phyloP scores from a whole-genome alignment of 2,113 vertebrate genomes.

The Oreochromis aureus region DNA sequence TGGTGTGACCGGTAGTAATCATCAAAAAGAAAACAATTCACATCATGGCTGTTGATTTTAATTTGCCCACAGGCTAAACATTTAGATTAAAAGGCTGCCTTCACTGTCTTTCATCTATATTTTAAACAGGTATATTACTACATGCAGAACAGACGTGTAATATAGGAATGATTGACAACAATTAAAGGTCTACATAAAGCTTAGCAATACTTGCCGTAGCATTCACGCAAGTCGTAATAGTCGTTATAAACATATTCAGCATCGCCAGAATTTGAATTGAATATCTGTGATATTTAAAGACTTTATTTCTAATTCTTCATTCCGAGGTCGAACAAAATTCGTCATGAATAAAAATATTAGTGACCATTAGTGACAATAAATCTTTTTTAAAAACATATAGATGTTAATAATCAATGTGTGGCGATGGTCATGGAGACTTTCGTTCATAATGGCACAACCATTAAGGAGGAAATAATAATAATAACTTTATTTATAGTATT shows the following conservation, averaged over 20 bases:
- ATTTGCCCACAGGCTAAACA: not conserved
- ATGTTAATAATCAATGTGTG: not conserved
- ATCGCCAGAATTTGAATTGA: too few species aligned
- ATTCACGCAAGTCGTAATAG: not conserved
- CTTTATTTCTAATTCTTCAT: not conserved
- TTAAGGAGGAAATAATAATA: not conserved
- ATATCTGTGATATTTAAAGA: not conserved
- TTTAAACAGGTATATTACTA: not conserved
- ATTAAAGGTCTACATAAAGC: not conserved
- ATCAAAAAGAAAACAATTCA: not conserved
- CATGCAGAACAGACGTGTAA: not conserved
- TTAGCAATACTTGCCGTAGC: not conserved
- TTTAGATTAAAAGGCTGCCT: not conserved
- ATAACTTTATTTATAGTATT: not conserved
- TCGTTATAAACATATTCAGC: too few species aligned
- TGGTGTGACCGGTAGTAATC: not conserved
- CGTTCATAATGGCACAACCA: not conserved
- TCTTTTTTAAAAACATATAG: too few species aligned
- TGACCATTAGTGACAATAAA: not conserved
- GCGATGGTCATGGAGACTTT: not conserved
- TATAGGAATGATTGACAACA: not conserved
- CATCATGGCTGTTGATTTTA: not conserved
- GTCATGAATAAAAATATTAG: not conserved
- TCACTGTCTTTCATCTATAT: not conserved
- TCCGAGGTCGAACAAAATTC: not conserved